These are phyloP conservation scores for Aptenodytes forsteri DNA, from an alignment of 2,113 vertebrate genomes.

Conservation along the genomic window DNA sequence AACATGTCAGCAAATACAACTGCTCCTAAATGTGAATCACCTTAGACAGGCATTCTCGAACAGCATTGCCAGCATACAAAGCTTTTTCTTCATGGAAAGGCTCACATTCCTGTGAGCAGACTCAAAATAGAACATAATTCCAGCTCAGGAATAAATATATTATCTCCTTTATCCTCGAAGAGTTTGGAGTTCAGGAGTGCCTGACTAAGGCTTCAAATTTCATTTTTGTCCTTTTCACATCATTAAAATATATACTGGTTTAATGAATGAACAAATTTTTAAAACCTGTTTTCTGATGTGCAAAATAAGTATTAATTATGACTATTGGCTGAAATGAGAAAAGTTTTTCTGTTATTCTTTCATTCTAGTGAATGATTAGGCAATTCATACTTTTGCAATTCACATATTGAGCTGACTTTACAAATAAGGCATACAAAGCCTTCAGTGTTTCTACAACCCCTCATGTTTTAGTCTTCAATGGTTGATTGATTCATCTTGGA, in stretches of 20 bases:
- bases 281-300: fast-evolving
- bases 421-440: not conserved
- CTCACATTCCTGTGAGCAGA: not conserved
- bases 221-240: not conserved
- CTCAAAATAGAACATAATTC: not conserved
- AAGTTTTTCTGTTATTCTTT: not conserved
- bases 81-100: not conserved
- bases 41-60: not conserved
- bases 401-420: not conserved
- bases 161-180: not conserved
- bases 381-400: not conserved
- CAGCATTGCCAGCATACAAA: not conserved
- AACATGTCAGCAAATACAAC: not conserved
- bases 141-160: not conserved
- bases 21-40: not conserved
- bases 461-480: not conserved
- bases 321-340: fast-evolving
- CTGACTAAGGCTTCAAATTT: not conserved
- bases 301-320: not conserved
- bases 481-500: not conserved
- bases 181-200: not conserved
- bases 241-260: not conserved
- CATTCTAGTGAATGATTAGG: not conserved
- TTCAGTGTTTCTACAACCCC: not conserved
- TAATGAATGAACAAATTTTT: not conserved